Percentiles rank a stretch among this genome's conserved stretches.
phyloP scores from a whole-genome alignment of 2,888 invertebrate genomes.

The Limnephilus lunatus region DNA sequence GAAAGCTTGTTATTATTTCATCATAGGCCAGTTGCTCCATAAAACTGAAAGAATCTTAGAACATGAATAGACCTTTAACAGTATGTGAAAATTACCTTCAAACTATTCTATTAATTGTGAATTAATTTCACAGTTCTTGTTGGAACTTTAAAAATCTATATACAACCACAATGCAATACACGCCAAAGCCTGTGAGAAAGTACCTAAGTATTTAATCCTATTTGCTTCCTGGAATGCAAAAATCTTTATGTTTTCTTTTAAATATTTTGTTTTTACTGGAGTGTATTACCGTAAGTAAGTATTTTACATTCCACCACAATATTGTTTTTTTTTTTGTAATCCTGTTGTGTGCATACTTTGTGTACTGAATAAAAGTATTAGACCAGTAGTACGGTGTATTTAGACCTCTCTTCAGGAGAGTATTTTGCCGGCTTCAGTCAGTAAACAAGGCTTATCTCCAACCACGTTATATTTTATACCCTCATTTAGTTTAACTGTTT shows the following conservation, averaged over 20 bases:
- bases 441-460: neutral
- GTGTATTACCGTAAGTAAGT: neutral
- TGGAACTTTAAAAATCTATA: no score
- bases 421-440: neutral
- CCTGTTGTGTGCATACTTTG: neutral
- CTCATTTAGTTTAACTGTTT: neutral
- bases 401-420: neutral
- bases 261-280: no score
- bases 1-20: no score
- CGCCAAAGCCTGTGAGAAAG: no score
- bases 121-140: no score
- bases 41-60: no score
- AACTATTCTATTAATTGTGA: no score
- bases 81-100: no score
- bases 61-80: no score
- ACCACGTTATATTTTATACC: neutral
- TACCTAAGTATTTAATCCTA: neutral
- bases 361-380: neutral
- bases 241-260: neutral
- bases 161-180: no score
- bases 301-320: neutral
- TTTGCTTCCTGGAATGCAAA: neutral
- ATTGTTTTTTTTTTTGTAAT: neutral
- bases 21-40: no score
- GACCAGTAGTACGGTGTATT: neutral